Base-by-base conservation (phyloP, 2,797 vertebrate genomes). In the Thunnus albacares region DNA sequence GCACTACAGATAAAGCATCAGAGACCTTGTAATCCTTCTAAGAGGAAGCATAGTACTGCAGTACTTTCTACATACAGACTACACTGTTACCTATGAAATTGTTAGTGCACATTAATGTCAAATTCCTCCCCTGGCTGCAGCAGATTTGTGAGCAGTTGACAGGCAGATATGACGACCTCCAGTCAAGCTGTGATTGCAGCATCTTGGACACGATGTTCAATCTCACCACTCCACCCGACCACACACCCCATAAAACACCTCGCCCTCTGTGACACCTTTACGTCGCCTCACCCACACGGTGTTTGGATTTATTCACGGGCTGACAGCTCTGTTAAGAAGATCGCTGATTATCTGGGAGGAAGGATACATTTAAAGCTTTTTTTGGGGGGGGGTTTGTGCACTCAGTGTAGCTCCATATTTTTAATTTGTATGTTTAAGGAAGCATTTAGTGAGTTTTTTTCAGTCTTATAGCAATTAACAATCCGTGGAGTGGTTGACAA, bases 311-410 rank as follows among this genome's bases (percentile, higher is more conserved):
- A 84, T 71, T 62, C 63, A 30, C 33, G 10, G 33, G 33, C 28
- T 68, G 75, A 90, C 78, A 79, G 77, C 81, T 85, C 65, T 57
- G 43, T 76, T 63, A 83, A 72, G 73, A n/a, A 64, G 68, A 59
- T 78, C n/a, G 18, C 75, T 57, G 73, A 88, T 82, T 59, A 41
- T 65, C 73, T 53, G 62, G 59, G 65, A 59, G 65, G 26, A 4
- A 10, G 49, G 57, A 74, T 58, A 66, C 20, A 11, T 61, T 63
- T 86, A 33, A 81, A 57, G 43, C 63, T 49, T 77, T 67, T 47
- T 38, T 30, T 30, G 28, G 5, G 28, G 28, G 24, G 1, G 47
- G 47, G 18, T 24, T 75, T 35, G 10, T 33, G 22, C 47, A 33
- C 51, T 38, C 58, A 28, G 22, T 33, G 26, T 35, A 26, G 38